Base-by-base conservation (phyloP, 1,140 invertebrate genomes). In the Dolichoris vasculosae region DNA sequence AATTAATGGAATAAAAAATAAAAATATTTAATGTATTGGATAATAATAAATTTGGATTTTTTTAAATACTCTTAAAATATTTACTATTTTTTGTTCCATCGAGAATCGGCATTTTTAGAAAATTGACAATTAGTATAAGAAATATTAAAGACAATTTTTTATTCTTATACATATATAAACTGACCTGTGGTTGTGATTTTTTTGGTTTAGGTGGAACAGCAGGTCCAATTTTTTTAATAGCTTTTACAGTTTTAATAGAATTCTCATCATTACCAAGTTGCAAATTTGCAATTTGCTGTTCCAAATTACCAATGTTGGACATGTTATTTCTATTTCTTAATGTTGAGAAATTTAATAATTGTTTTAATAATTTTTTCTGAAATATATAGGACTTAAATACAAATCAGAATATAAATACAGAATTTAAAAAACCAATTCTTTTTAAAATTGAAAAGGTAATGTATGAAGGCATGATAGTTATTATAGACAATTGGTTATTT, bases 201-300 rank as follows among this genome's bases (percentile, higher is more conserved):
- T 96, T 96, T 71, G 96, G 96, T 92, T 97, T 97, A n/a, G 96
- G 96, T 59, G 96, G 96, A 78, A 97, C 95, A 75, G 96, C 95
- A 82, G 96, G 96, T 84, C 95, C 96, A 83, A 96, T 92, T 91
- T 97, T 97, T 88, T 95, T 96, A 15, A 91, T 91, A 38, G 90
- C 77, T n/a, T 91, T 90, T 0, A 88, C 81, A 59, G 85, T 87
- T 85, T 90, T 89, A 48, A 88, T 86, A 20, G 81, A 63, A 69
- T 76, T 88, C 85, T 90, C 89, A 82, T 89, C 89, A 83, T 91
- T 89, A 81, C 88, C 91, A 55, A 94, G 88, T 88, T 94, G 93
- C 84, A 94, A 90, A 80, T 87, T 92, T 78, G 93, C 92, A 82
- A 94, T 91, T 90, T 94, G 92, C 73, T 94, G 92, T 73, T 94